Evolutionary conservation across 2,113 vertebrate species (phyloP).

Genomic region (Butorides virescens): DNA sequence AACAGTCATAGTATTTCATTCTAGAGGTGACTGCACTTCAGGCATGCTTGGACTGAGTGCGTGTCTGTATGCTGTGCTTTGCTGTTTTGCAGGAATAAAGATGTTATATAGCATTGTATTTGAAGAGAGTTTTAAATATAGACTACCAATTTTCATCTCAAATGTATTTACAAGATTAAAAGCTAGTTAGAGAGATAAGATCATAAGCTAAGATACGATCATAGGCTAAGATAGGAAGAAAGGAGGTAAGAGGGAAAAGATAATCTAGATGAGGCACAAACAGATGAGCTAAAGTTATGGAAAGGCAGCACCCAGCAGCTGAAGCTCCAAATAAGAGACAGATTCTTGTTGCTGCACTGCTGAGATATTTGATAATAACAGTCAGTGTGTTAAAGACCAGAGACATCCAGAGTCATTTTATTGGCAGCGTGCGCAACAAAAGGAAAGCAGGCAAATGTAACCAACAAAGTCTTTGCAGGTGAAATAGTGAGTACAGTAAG

Average conservation of each 20-base stretch:
- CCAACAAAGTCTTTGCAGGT: not conserved
- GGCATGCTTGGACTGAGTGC: not conserved
- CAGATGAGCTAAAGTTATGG: not conserved
- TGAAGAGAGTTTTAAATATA: not conserved
- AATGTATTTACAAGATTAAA: not conserved
- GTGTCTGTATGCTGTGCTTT: not conserved
- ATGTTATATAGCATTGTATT: not conserved
- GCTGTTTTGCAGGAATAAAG: not conserved
- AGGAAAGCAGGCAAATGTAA: not conserved
- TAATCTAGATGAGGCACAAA: not conserved
- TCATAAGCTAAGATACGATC: not conserved
- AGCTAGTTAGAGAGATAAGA: not conserved
- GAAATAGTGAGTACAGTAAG: not conserved
- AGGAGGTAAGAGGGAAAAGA: not conserved
- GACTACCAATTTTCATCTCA: not conserved
- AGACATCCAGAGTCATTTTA: not conserved
- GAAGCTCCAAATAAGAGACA: not conserved
- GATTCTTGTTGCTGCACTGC: not conserved
- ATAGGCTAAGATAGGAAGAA: not conserved
- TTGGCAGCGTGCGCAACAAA: not conserved
- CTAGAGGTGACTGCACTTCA: not conserved
- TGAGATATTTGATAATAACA: not conserved
- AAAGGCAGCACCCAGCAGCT: not conserved
- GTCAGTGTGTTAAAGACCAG: not conserved
- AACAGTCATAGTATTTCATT: not conserved